Evolutionary conservation across 2,113 vertebrate genomes (phyloP).

Genomic region (Carollia perspicillata): DNA sequence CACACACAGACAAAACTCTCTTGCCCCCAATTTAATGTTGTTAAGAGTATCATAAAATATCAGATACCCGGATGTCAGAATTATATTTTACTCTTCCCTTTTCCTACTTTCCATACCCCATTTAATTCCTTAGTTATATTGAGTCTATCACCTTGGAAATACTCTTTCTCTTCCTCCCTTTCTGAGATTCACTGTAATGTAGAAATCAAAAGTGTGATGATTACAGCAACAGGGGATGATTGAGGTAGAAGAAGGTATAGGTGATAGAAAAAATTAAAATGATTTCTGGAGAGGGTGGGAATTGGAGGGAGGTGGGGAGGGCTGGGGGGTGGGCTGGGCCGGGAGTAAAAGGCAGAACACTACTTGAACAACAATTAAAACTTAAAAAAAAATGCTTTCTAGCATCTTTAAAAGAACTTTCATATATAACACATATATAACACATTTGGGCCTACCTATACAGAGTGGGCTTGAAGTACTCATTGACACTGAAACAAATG

Average conservation of each 20-base stretch:
- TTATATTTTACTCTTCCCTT: background rate
- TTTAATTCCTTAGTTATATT: background rate
- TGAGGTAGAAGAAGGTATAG: too few relatives aligned
- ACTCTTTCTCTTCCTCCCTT: background rate
- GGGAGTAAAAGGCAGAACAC: too few relatives aligned
- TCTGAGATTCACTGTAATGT: background rate
- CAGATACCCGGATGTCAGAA: background rate
- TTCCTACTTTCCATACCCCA: background rate
- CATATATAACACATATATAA: too few relatives aligned
- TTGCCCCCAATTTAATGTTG: background rate
- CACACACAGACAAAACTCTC: background rate
- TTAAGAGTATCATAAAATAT: too few relatives aligned
- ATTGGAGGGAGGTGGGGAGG: too few relatives aligned
- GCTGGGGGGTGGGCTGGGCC: too few relatives aligned
- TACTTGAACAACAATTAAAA: too few relatives aligned
- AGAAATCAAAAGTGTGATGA: background rate
- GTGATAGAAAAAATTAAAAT: too few relatives aligned
- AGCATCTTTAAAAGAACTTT: conserved; percentile 50
- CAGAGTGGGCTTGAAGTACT: background rate
- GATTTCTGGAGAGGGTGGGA: too few relatives aligned
- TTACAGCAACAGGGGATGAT: too few relatives aligned
- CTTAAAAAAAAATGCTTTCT: too few relatives aligned
- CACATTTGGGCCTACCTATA: background rate
- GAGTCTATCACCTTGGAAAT: background rate
- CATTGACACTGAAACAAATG: background rate